Conservation (phyloP, 1,140 invertebrate genomes). For the Metopolophium dirhodum region DNA sequence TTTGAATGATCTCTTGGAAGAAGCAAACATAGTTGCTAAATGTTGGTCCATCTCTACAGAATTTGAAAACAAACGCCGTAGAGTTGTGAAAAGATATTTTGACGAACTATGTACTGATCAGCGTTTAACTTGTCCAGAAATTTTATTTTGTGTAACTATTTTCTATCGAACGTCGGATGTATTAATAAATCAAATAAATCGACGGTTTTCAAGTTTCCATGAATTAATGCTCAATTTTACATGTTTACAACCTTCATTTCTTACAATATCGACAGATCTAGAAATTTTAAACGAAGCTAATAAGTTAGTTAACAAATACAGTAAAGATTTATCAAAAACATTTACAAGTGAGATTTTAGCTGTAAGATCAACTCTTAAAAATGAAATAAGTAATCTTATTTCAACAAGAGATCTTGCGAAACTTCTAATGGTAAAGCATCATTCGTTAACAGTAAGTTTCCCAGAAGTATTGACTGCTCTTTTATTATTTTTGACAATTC, state of each 20-base stretch:
- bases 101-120: constrained; percentile 22
- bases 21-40: constrained; percentile 33
- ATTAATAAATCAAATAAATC: constrained; percentile 38
- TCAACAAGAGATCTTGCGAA: constrained; percentile 61
- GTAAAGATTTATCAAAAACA: constrained; percentile 23
- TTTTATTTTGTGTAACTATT: neutral
- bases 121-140: constrained; percentile 26
- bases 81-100: constrained; percentile 13
- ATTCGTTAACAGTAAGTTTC: constrained; percentile 59
- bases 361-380: constrained; percentile 39
- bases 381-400: constrained; percentile 16
- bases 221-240: neutral
- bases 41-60: constrained; percentile 35
- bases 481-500: too few species aligned
- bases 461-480: constrained; percentile 46
- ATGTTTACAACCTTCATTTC: constrained; percentile 35
- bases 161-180: constrained; percentile 15
- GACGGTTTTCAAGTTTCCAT: too few species aligned
- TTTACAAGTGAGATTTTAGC: constrained; percentile 38
- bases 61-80: neutral
- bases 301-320: constrained; percentile 13
- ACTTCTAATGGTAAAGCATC: neutral
- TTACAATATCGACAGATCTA: constrained; percentile 4
- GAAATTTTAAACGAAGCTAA: constrained; percentile 35
- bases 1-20: neutral